Base-by-base conservation (phyloP, 2,797 vertebrate species). In the Micrastur ruficollis region DNA sequence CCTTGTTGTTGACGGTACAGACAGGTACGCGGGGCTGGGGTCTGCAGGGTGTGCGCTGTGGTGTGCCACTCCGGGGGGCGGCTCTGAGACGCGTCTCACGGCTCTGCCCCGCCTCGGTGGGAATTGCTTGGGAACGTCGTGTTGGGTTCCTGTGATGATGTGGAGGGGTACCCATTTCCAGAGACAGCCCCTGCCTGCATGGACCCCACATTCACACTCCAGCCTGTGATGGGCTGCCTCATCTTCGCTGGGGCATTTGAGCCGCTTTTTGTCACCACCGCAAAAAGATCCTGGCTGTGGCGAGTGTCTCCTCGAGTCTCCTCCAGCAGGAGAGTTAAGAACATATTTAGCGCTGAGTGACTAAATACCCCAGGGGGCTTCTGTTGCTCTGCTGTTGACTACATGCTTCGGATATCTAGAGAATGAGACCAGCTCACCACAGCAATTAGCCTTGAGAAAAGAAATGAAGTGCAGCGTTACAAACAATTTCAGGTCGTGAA, bases 321-420 rank as follows among this genome's bases (percentile, higher is more conserved):
- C 38, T 66, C 50, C 29, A 49, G n/a, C 34, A 56, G 59, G 11
- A 52, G 10, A 63, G 12, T 44, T 13, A 21, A 38, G 50, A 72
- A 23, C 2, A 9, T 11, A 22, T 11, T 65, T 18, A 68, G 16
- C 44, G 6, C 8, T 14, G 36, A 85, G 36, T 63, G 42, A 34
- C 36, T 47, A 4, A 91, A 65, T 1, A 44, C 1, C 26, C 27
- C 21, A 0, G 0, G 32, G 16, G 19, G 3, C 1, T 83, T 46
- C 68, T 74, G 5, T 13, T 61, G 25, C 66, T 66, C 84, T 71
- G 63, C 32, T 66, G 32, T 15, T 82, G 22, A 5, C 50, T 42
- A 61, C 12, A 1, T 0, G 8, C 44, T 70, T 80, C 29, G 47
- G 21, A 16, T 32, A 44, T 7, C 36, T 38, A 67, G 53, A n/a